Evolutionary conservation across 2,888 invertebrate genomes (phyloP).

Genomic region (Sesamia inferens): DNA sequence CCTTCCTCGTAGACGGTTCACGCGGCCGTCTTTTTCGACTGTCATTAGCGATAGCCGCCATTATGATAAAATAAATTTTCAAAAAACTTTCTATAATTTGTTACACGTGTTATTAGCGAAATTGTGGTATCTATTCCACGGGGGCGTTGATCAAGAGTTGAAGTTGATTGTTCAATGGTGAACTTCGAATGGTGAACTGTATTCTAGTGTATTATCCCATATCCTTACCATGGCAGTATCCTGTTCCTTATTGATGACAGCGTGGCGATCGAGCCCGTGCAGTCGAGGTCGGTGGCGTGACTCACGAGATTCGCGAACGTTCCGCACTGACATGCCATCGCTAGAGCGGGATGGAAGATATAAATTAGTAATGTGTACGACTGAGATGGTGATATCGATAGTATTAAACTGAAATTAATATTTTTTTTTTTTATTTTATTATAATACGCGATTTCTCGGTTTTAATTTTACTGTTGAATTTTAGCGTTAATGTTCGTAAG

Average conservation of each 20-base stretch:
- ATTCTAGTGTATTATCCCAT: neutral
- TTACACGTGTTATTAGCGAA: too few relatives aligned
- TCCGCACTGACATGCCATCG: conserved; percentile 83
- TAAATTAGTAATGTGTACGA: conserved; percentile 8
- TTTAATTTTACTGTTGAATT: too few relatives aligned
- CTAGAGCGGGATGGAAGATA: conserved; percentile 65
- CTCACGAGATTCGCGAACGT: conserved; percentile 78
- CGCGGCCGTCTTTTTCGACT: too few relatives aligned
- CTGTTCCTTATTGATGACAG: conserved; percentile 86
- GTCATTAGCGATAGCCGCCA: too few relatives aligned
- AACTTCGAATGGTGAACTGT: neutral
- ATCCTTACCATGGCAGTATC: conserved; percentile 82
- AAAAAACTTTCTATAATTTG: too few relatives aligned
- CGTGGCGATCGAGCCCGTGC: conserved; percentile 82
- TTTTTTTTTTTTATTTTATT: neutral
- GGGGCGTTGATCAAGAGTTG: too few relatives aligned
- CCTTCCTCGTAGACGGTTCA: too few relatives aligned
- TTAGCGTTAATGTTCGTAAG: neutral
- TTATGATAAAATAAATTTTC: too few relatives aligned
- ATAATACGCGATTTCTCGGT: neutral
- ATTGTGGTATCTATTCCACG: too few relatives aligned
- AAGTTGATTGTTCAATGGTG: neutral
- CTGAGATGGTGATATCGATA: neutral
- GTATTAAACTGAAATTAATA: neutral
- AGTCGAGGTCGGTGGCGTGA: conserved; percentile 77